Percentiles rank a stretch among this genome's conserved stretches.
phyloP scores from a whole-genome alignment of 2,888 invertebrate genomes.

The Scaptomyza reducta region DNA sequence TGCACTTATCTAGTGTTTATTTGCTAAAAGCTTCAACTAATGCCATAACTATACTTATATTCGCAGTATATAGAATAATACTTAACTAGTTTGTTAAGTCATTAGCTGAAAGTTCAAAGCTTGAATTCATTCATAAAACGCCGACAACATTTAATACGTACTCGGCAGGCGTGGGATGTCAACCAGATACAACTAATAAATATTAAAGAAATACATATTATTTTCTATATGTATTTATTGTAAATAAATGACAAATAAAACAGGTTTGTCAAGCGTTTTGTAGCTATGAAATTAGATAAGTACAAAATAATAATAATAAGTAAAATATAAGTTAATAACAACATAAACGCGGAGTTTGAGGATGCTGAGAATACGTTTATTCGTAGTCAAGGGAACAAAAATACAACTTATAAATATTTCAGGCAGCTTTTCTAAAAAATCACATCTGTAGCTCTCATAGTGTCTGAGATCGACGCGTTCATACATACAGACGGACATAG shows the following conservation, averaged over 20 bases:
- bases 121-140: slow-evolving; percentile 58
- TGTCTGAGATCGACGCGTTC: too few species aligned
- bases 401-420: too few species aligned
- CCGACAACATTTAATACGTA: slow-evolving; percentile 33
- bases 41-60: slow-evolving; percentile 30
- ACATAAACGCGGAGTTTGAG: not conserved
- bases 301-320: too few species aligned
- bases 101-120: slow-evolving; percentile 28
- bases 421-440: too few species aligned
- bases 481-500: too few species aligned
- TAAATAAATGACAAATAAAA: slow-evolving; percentile 7
- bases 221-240: not conserved
- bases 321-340: slow-evolving; percentile 12
- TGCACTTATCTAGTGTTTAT: slow-evolving; percentile 49
- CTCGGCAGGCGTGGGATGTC: slow-evolving; percentile 36
- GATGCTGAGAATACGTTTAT: slow-evolving; percentile 6
- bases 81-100: slow-evolving; percentile 34
- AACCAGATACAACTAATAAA: slow-evolving; percentile 23
- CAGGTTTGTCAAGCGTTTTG: slow-evolving; percentile 30
- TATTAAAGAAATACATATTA: slow-evolving; percentile 12
- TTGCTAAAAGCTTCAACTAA: slow-evolving; percentile 60
- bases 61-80: slow-evolving; percentile 12
- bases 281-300: slow-evolving; percentile 31
- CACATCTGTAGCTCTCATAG: too few species aligned
- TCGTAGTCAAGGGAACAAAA: not conserved